phyloP scores from a whole-genome alignment of 1,140 invertebrate genomes.

The Cheumatopsyche charites region DNA sequence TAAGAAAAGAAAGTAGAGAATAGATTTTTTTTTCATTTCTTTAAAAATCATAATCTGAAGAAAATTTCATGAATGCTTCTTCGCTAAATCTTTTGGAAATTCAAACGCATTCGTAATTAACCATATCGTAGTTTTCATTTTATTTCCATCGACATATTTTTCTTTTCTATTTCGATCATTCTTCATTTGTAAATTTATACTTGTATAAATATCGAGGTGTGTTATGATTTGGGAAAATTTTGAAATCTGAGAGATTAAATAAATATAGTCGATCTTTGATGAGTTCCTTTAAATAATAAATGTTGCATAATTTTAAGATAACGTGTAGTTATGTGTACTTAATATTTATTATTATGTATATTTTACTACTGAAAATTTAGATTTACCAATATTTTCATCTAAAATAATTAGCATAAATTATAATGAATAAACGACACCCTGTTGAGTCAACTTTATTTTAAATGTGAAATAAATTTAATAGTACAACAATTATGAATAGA shows the following conservation, averaged over 20 bases:
- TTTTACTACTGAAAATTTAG: constrained; percentile 30
- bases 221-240: not conserved
- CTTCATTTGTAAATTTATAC: not conserved
- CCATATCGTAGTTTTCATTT: constrained; percentile 12
- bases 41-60: not conserved
- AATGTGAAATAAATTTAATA: constrained; percentile 2
- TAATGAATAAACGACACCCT: no score
- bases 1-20: constrained; percentile 9
- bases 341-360: constrained; percentile 37
- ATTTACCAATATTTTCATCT: constrained; percentile 27
- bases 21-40: not conserved
- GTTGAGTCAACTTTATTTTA: not conserved
- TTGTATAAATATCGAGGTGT: constrained; percentile 2
- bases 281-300: constrained; percentile 48
- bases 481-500: constrained; percentile 13
- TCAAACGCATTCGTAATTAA: not conserved
- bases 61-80: not conserved
- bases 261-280: constrained; percentile 45
- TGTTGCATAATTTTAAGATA: constrained; percentile 48
- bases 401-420: constrained; percentile 13
- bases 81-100: not conserved
- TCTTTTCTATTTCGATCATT: no score
- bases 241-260: constrained; percentile 20
- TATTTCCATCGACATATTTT: not conserved
- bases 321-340: constrained; percentile 30